Percentiles rank a stretch among this genome's conserved stretches.
phyloP scores from a whole-genome alignment of 2,888 invertebrate genomes.

The Parnassius orleans region DNA sequence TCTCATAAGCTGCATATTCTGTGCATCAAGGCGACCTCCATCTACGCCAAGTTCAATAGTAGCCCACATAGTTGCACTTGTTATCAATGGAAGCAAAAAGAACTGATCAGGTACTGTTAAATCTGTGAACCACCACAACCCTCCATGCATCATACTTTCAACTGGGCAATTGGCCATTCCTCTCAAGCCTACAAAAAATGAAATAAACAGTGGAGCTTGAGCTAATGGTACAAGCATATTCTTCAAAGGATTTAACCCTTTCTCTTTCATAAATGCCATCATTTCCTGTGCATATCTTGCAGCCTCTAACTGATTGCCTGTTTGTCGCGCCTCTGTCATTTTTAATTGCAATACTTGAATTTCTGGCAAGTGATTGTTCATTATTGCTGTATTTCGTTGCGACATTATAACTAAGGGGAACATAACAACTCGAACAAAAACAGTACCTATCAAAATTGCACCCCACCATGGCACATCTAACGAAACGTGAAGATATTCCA shows the following conservation, averaged over 20 bases:
- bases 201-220: conserved; percentile 95
- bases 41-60: conserved; percentile 93
- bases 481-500: conserved; percentile 92
- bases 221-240: conserved; percentile 88
- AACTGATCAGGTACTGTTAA: conserved; percentile 94
- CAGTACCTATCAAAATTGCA: conserved; percentile 90
- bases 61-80: conserved; percentile 89
- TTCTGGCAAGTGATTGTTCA: conserved; percentile 93
- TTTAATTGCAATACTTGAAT: conserved; percentile 90
- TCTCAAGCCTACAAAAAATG: conserved; percentile 93
- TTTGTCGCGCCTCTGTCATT: conserved; percentile 91
- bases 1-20: conserved; percentile 86
- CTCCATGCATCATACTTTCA: conserved; percentile 93
- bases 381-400: conserved; percentile 89
- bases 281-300: conserved; percentile 89
- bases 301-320: conserved; percentile 90
- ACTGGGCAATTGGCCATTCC: conserved; percentile 95
- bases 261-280: conserved; percentile 90
- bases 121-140: conserved; percentile 95
- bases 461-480: conserved; percentile 96
- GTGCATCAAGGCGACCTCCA: conserved; percentile 82
- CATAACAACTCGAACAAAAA: conserved; percentile 86
- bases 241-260: conserved; percentile 89
- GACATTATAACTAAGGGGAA: conserved; percentile 93
- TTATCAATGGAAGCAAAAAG: conserved; percentile 91